Evolutionary conservation across 1,140 invertebrate species (phyloP).

Genomic region (Drosophila serrata): DNA sequence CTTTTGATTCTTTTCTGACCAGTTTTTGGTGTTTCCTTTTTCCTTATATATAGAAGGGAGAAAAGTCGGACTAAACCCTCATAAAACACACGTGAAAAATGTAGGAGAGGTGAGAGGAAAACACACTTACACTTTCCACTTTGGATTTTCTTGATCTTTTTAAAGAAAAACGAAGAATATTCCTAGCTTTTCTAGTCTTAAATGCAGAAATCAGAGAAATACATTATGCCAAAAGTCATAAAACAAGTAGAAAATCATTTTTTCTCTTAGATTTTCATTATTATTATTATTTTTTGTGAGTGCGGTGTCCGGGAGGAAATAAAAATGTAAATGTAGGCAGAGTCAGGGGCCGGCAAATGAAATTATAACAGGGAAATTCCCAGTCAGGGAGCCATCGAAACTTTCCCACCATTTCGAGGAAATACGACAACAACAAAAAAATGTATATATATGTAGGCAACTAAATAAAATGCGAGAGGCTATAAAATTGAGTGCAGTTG

Average conservation of each 20-base stretch:
- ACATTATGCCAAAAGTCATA: constrained; percentile 62
- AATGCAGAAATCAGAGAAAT: constrained; percentile 34
- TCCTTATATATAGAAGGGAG: neutral
- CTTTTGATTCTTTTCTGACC: constrained; percentile 17
- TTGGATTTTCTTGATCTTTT: neutral
- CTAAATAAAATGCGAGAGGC: constrained; percentile 69
- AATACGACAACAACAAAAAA: constrained; percentile 2
- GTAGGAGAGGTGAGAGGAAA: neutral
- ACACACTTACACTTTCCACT: constrained; percentile 6
- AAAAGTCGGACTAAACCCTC: constrained; percentile 60
- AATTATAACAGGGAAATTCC: constrained; percentile 64
- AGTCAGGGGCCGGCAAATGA: constrained; percentile 66
- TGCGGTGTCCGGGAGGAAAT: constrained; percentile 67
- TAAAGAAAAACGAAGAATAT: constrained; percentile 17
- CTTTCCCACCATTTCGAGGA: neutral
- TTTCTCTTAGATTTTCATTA: neutral
- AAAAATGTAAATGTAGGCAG: constrained; percentile 80
- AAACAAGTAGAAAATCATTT: constrained; percentile 47
- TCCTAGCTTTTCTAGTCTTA: constrained; percentile 32
- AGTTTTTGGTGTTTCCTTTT: constrained; percentile 1
- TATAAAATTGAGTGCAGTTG: constrained; percentile 78
- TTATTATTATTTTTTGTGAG: neutral
- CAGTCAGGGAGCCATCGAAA: constrained; percentile 27
- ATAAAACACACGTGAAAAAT: constrained; percentile 65
- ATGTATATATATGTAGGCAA: constrained; percentile 14